Evolutionary conservation across 2,888 invertebrate genomes (phyloP), one percentile per base, ranked within the genome.

Genomic region (Tiphia femorata): DNA sequence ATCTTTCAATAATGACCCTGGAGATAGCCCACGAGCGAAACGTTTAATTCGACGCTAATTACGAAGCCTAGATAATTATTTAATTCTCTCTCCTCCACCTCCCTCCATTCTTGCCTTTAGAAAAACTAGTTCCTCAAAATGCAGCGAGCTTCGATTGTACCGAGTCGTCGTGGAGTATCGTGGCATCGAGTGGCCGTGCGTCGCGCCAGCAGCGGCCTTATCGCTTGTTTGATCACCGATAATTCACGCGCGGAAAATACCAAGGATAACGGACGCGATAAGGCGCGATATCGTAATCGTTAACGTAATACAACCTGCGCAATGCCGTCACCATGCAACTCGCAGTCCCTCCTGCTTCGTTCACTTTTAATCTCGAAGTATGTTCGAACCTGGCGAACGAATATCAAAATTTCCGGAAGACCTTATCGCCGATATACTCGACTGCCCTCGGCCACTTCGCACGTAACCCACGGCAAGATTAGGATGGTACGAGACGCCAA

Each of bases 191-290:
- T 50, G 60, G 58, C 25, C 46, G 42, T 16, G n/a, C 37, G 35
- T 49, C 43, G 16, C 7, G 35, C 20, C 20, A 23, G 8, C 23
- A 37, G 30, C 54, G 27, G 29, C 51, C 59, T 76, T 74, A 76
- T 78, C 74, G 57, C 8, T 50, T 77, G 67, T 78, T 77, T 77
- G 64, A 73, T 74, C 64, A 58, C 38, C 70, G 76, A 77, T 77
- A 78, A 73, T 60, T 50, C 55, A 14, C 30, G 30, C 43, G 40
- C 59, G 62, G 58, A 73, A 72, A 75, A 72, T 72, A 69, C 65
- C 66, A 64, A 35, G 57, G 17, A 47, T 12, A 41, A 49, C 20
- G 14, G 30, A 10, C 43, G 14, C 30, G 64, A 70, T 58, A 70
- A 64, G 42, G n/a, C n/a, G n/a, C 43, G 19, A 14, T 58, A 53